Evolutionary conservation across 1,140 invertebrate genomes (phyloP).

Genomic region (Drosophila truncata): DNA sequence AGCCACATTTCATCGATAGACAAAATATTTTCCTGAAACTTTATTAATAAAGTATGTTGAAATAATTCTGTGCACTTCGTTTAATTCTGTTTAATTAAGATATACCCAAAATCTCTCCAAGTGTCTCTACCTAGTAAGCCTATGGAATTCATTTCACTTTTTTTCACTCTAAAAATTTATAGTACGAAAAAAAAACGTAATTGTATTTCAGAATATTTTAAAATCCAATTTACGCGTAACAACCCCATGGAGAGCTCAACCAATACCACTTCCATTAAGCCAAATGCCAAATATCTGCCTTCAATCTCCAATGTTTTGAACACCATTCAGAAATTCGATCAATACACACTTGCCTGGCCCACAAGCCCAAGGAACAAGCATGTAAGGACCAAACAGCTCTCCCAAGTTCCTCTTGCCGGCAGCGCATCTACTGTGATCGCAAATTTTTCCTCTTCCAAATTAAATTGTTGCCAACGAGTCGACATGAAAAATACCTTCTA

Average conservation of each 20-base stretch:
- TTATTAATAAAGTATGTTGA: slow-evolving; percentile 49
- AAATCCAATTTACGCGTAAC: slow-evolving; percentile 26
- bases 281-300: slow-evolving; percentile 32
- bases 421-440: background rate
- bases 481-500: slow-evolving; percentile 26
- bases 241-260: slow-evolving; percentile 18
- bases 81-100: no score
- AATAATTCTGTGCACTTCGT: no score
- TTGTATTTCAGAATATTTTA: background rate
- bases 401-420: slow-evolving; percentile 13
- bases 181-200: slow-evolving; percentile 8
- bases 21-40: slow-evolving; percentile 54
- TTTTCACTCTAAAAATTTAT: slow-evolving; percentile 1
- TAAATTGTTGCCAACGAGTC: background rate
- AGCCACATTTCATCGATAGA: slow-evolving; percentile 42
- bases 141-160: slow-evolving; percentile 10
- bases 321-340: slow-evolving; percentile 38
- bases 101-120: no score
- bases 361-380: background rate
- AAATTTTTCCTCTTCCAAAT: background rate
- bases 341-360: slow-evolving; percentile 52
- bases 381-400: background rate
- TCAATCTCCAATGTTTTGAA: slow-evolving; percentile 32
- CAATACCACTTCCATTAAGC: slow-evolving; percentile 1
- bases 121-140: slow-evolving; percentile 36